A percentile compares a stretch with the other conserved stretches of the same genome.
Conservation (phyloP, 2,113 vertebrate genomes). For the Chloropsis cyanopogon region DNA sequence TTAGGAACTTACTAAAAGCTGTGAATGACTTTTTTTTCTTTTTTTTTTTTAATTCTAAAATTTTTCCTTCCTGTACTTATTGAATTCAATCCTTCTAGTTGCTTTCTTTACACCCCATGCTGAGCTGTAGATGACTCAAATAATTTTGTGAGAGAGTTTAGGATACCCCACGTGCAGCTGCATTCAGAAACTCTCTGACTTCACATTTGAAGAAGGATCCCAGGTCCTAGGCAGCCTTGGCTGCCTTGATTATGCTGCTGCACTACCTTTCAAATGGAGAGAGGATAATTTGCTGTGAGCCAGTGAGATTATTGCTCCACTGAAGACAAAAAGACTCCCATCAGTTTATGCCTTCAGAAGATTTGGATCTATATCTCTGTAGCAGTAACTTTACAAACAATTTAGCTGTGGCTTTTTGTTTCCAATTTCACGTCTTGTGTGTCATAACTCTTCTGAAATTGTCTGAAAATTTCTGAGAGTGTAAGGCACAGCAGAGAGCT, state of each 20-base stretch:
- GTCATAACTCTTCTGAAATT: slow-evolving; percentile 1
- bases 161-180: background rate
- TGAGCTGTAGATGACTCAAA: background rate
- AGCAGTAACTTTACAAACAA: background rate
- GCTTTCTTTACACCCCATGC: background rate
- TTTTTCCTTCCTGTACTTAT: background rate
- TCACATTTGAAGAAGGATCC: background rate
- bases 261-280: background rate
- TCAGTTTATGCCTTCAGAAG: background rate
- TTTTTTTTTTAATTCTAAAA: background rate
- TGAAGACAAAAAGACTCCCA: background rate
- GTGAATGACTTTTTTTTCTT: background rate
- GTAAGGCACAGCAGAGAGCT: background rate
- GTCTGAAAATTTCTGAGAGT: background rate
- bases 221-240: background rate
- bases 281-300: background rate
- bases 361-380: background rate
- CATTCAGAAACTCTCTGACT: background rate
- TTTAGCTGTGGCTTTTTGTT: background rate
- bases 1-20: background rate
- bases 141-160: background rate
- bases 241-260: background rate
- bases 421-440: background rate
- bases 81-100: background rate
- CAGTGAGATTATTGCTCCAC: background rate